phyloP scores from a whole-genome alignment of 2,113 vertebrate species.

The Nicator chloris region DNA sequence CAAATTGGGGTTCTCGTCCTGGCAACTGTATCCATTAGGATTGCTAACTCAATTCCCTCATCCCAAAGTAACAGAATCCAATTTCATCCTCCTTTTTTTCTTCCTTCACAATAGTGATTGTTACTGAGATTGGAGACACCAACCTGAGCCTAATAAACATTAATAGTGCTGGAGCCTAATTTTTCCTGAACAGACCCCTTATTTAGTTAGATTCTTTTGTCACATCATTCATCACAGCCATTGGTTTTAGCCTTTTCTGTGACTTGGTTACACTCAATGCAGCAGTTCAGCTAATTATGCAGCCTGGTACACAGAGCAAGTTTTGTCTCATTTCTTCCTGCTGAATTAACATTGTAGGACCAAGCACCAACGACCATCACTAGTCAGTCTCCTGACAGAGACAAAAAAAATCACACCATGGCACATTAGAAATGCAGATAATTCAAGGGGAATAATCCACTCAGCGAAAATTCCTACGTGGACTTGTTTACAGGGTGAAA shows the following conservation, averaged over 20 bases:
- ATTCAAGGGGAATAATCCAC: background rate
- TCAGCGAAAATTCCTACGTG: background rate
- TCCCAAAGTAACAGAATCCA: background rate
- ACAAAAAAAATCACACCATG: background rate
- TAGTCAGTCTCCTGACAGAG: background rate
- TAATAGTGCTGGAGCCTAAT: background rate
- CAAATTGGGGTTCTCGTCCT: accelerated
- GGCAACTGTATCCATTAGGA: background rate
- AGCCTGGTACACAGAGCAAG: background rate
- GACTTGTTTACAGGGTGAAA: background rate
- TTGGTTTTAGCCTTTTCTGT: background rate
- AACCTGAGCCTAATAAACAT: background rate
- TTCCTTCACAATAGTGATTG: background rate
- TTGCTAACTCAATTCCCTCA: background rate
- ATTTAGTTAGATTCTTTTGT: constrained; percentile 18
- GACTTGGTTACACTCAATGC: background rate
- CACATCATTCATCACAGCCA: constrained; percentile 27
- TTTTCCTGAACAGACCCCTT: background rate
- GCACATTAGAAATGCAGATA: background rate
- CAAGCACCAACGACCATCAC: background rate
- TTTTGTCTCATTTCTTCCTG: background rate
- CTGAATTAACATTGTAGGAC: background rate
- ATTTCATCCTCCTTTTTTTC: background rate
- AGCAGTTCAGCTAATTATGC: background rate
- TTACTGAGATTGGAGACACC: background rate